These are phyloP conservation scores for Pangasianodon gigas DNA, from an alignment of 2,113 vertebrate species.

Conservation along the genomic window DNA sequence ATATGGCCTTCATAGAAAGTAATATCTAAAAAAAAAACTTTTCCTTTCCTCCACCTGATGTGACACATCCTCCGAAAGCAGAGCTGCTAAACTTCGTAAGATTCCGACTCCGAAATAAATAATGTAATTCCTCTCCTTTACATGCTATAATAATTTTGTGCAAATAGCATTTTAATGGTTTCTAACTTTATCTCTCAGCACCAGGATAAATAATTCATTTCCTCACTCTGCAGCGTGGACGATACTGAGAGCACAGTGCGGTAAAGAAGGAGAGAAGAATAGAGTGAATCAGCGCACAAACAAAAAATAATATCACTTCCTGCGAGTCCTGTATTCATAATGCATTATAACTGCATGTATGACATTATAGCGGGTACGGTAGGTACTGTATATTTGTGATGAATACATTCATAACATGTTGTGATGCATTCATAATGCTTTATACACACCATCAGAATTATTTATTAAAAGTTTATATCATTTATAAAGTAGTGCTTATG, in stretches of 20 bases:
- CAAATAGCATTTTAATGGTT: slow-evolving; percentile 38
- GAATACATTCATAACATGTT: too few relatives aligned
- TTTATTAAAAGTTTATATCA: neutral
- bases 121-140: slow-evolving; percentile 10
- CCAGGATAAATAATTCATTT: slow-evolving; percentile 31
- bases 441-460: neutral
- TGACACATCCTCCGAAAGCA: slow-evolving; percentile 24
- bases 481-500: neutral
- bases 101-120: slow-evolving; percentile 32
- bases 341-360: neutral
- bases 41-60: neutral
- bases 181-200: slow-evolving; percentile 32
- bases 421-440: neutral
- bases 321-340: neutral
- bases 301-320: neutral
- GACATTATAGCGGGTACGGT: neutral
- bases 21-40: neutral
- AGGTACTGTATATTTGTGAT: neutral
- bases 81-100: slow-evolving; percentile 7
- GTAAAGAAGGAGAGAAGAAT: neutral
- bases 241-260: neutral
- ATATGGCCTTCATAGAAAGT: neutral
- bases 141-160: slow-evolving; percentile 9
- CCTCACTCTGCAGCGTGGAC: neutral
- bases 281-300: neutral